Evolutionary conservation across 2,113 vertebrate genomes (phyloP).

Genomic region (Cebidichthys violaceus): DNA sequence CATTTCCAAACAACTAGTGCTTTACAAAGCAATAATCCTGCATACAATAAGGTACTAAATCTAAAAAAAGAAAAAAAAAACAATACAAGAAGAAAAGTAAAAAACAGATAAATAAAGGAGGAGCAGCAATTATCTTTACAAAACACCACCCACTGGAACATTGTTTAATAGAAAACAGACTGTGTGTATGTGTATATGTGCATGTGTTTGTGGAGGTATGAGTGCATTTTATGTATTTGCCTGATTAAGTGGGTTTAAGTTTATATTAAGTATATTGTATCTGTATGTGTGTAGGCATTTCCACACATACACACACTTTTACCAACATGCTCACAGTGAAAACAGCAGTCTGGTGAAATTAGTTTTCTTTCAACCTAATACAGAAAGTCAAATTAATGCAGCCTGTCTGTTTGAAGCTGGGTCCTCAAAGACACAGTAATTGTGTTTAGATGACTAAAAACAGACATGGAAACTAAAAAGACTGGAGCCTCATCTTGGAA

Average conservation of each 20-base stretch:
- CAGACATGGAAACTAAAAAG: conserved; percentile 56
- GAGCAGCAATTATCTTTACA: conserved; percentile 43
- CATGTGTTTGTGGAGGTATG: background rate
- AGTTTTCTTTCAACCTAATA: conserved; percentile 37
- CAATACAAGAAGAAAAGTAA: background rate
- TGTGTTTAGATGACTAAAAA: conserved; percentile 61
- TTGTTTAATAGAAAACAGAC: conserved; percentile 45
- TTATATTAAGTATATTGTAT: conserved; percentile 2
- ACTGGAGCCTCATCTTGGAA: conserved; percentile 14
- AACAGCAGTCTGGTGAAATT: conserved; percentile 31
- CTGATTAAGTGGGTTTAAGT: background rate
- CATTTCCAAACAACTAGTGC: background rate
- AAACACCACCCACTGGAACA: conserved; percentile 16
- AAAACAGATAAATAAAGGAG: conserved; percentile 19
- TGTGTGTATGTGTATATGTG: background rate
- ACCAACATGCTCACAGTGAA: conserved; percentile 15
- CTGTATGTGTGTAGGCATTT: background rate
- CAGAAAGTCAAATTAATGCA: conserved; percentile 41
- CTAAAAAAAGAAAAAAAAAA: conserved; percentile 6
- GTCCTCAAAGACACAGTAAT: conserved; percentile 41
- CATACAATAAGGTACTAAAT: background rate
- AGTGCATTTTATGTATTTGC: conserved; percentile 1
- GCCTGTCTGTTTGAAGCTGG: conserved; percentile 28
- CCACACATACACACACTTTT: conserved; percentile 1
- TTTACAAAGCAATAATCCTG: conserved; percentile 11